Conservation (phyloP, 1,140 invertebrate genomes). For the Drosophila nigromelanica region DNA sequence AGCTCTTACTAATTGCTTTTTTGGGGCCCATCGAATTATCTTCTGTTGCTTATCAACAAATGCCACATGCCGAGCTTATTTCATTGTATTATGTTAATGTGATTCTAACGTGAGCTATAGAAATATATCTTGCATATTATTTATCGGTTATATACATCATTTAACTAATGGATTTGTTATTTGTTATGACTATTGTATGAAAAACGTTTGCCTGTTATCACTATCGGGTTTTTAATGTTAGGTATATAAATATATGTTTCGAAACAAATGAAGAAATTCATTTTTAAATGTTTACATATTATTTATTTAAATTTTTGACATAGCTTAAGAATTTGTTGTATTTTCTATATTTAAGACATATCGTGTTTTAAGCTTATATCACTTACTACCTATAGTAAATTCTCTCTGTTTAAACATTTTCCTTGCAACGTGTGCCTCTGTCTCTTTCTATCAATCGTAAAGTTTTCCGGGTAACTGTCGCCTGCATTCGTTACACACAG, state of each 20-base stretch:
- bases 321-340: too few species aligned
- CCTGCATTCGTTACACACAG: slow-evolving; percentile 20
- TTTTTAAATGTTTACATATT: too few species aligned
- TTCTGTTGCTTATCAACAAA: slow-evolving; percentile 50
- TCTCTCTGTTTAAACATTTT: background rate
- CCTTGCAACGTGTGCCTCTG: background rate
- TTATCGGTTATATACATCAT: slow-evolving; percentile 54
- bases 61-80: slow-evolving; percentile 28
- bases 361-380: too few species aligned
- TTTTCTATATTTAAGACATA: too few species aligned
- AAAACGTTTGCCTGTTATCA: background rate
- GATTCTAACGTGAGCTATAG: slow-evolving; percentile 72
- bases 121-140: slow-evolving; percentile 63
- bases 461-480: slow-evolving; percentile 14
- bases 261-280: too few species aligned
- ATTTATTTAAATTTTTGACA: too few species aligned
- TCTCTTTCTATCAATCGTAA: background rate
- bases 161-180: slow-evolving; percentile 53
- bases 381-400: background rate
- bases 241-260: too few species aligned
- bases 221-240: too few species aligned
- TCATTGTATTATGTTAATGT: slow-evolving; percentile 68
- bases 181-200: background rate
- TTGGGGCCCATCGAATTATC: slow-evolving; percentile 62
- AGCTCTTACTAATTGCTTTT: slow-evolving; percentile 61